These are phyloP conservation scores for Pao palembangensis DNA, from an alignment of 2,113 vertebrate species.

Conservation along the genomic window DNA sequence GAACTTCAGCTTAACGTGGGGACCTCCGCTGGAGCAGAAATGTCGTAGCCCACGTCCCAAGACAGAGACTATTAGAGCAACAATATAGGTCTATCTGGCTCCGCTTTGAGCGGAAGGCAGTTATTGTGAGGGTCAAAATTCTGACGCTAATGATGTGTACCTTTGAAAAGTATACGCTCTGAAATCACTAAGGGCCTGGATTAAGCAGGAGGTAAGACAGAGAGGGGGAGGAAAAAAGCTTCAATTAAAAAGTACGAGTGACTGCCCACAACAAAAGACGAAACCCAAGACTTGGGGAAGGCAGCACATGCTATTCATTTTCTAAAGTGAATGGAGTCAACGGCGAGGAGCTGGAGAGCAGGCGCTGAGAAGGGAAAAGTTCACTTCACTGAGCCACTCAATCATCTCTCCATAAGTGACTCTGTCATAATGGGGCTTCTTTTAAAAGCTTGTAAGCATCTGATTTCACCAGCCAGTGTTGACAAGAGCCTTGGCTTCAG, in stretches of 20 bases:
- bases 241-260: conserved; percentile 66
- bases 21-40: conserved; percentile 2
- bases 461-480: conserved; percentile 56
- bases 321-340: conserved; percentile 51
- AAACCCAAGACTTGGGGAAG: conserved; percentile 62
- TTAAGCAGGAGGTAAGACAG: conserved; percentile 25
- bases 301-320: conserved; percentile 70
- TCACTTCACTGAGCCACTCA: conserved; percentile 57
- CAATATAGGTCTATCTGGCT: conserved; percentile 38
- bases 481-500: conserved; percentile 42
- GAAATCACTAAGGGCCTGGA: conserved; percentile 51
- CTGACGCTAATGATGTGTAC: conserved; percentile 56
- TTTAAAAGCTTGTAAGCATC: conserved; percentile 63
- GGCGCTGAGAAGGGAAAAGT: conserved; percentile 52
- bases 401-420: conserved; percentile 63
- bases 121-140: conserved; percentile 51
- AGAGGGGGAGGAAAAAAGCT: conserved; percentile 31
- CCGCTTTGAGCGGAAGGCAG: conserved; percentile 36
- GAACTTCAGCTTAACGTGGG: neutral
- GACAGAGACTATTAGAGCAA: conserved; percentile 35
- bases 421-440: conserved; percentile 63
- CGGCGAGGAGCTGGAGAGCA: conserved; percentile 45
- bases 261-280: conserved; percentile 64
- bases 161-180: conserved; percentile 63
- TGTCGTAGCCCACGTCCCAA: conserved; percentile 12